Evolutionary conservation across 2,113 vertebrate species (phyloP).

Genomic region (Neolamprologus brichardi): DNA sequence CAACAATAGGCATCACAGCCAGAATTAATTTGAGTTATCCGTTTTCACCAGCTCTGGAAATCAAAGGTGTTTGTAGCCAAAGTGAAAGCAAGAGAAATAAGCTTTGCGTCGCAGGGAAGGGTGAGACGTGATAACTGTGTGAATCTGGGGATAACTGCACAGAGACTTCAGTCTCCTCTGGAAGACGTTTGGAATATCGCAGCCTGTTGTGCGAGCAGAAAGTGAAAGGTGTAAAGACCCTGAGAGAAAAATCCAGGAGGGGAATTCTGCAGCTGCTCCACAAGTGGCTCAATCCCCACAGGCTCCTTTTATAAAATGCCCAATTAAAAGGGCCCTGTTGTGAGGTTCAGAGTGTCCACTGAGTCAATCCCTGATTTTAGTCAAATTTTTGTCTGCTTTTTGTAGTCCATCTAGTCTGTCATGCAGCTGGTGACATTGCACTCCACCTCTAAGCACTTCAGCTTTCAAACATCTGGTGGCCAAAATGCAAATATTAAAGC

Average conservation of each 20-base stretch:
- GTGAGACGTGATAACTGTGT: not conserved
- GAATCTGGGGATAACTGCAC: not conserved
- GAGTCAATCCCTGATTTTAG: not conserved
- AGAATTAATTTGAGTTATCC: not conserved
- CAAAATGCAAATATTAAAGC: not conserved
- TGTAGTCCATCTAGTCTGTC: not conserved
- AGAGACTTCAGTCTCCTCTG: not conserved
- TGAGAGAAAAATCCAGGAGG: not conserved
- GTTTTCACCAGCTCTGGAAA: not conserved
- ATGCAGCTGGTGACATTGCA: not conserved
- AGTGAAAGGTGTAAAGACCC: not conserved
- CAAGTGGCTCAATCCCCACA: not conserved
- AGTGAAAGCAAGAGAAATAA: not conserved
- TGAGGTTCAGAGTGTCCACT: not conserved
- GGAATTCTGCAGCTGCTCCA: not conserved
- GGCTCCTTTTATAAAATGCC: not conserved
- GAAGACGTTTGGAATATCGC: not conserved
- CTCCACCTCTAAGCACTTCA: not conserved
- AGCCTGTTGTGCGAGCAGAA: not conserved
- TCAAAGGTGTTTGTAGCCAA: not conserved
- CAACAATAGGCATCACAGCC: not conserved
- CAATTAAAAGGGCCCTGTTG: not conserved
- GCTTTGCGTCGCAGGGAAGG: not conserved
- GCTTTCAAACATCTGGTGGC: not conserved
- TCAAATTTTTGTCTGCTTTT: accelerated